Evolutionary conservation across 2,113 vertebrate species (phyloP).

Genomic region (Nerophis ophidion): DNA sequence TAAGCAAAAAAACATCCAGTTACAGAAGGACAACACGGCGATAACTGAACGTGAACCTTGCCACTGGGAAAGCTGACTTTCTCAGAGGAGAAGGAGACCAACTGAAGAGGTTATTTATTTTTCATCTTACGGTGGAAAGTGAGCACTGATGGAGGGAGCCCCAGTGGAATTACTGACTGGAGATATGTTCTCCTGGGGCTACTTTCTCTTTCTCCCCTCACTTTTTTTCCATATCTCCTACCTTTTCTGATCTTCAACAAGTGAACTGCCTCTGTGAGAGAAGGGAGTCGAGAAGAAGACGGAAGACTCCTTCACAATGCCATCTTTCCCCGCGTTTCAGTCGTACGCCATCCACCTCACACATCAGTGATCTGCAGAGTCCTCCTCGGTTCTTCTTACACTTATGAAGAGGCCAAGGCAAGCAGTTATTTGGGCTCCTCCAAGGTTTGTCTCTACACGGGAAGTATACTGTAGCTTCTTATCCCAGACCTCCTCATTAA

Average conservation of each 20-base stretch:
- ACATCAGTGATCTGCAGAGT: slow-evolving; percentile 45
- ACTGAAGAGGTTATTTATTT: slow-evolving; percentile 73
- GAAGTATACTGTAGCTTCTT: slow-evolving; percentile 50
- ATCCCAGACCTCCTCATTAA: slow-evolving; percentile 66
- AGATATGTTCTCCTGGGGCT: slow-evolving; percentile 60
- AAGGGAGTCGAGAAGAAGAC: slow-evolving; percentile 26
- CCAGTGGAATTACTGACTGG: slow-evolving; percentile 57
- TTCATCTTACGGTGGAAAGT: slow-evolving; percentile 65
- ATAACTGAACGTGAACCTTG: slow-evolving; percentile 48
- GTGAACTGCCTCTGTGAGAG: slow-evolving; percentile 53
- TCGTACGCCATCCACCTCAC: slow-evolving; percentile 49
- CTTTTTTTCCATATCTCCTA: slow-evolving; percentile 58
- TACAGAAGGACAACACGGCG: slow-evolving; percentile 26
- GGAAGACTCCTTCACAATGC: slow-evolving; percentile 41
- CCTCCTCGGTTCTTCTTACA: slow-evolving; percentile 27
- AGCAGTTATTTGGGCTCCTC: slow-evolving; percentile 44
- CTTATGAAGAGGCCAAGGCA: slow-evolving; percentile 25
- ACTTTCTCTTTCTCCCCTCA: slow-evolving; percentile 44
- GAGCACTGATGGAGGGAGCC: slow-evolving; percentile 49
- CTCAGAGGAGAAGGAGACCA: slow-evolving; percentile 43
- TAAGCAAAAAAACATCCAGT: slow-evolving; percentile 14
- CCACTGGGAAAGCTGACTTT: slow-evolving; percentile 40
- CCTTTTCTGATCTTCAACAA: slow-evolving; percentile 64
- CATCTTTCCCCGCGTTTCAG: slow-evolving; percentile 34
- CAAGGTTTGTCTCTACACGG: slow-evolving; percentile 46